Conservation (phyloP, 1,140 invertebrate genomes). For the Globodera ellingtonae region DNA sequence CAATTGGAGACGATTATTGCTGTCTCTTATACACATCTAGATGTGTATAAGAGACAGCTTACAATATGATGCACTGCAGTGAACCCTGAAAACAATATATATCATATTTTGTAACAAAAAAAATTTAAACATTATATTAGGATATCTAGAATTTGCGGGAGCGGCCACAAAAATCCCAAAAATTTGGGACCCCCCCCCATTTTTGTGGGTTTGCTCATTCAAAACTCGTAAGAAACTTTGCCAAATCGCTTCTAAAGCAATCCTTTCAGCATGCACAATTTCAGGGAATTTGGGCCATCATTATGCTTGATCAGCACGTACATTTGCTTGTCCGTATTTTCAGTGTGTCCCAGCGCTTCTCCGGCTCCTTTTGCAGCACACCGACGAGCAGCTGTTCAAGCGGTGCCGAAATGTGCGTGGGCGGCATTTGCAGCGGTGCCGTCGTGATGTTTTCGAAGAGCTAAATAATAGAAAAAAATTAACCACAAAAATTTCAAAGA, state of each 20-base stretch:
- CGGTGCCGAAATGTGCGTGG: constrained; percentile 20
- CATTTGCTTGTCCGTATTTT: constrained; percentile 36
- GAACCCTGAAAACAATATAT: background rate
- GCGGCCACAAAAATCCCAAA: background rate
- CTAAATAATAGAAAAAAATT: too few species aligned
- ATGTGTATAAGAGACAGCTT: too few species aligned
- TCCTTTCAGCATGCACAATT: too few species aligned
- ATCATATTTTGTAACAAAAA: too few species aligned
- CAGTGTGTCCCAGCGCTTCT: constrained; percentile 41
- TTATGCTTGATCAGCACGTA: background rate
- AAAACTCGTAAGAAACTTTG: too few species aligned
- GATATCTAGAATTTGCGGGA: too few species aligned
- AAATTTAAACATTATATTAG: too few species aligned
- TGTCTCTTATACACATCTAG: too few species aligned
- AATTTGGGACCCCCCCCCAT: background rate
- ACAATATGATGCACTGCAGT: background rate
- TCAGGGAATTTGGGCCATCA: too few species aligned
- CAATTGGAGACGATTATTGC: background rate
- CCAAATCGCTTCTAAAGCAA: too few species aligned
- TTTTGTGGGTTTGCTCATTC: background rate
- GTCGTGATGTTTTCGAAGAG: constrained; percentile 51
- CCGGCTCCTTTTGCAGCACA: constrained; percentile 49
- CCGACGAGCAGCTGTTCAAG: constrained; percentile 40
- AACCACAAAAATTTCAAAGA: too few species aligned
- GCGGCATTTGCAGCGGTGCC: constrained; percentile 36